These are phyloP conservation scores for Netelia fuscicornis DNA, from an alignment of 2,888 invertebrate genomes.

Conservation along the genomic window DNA sequence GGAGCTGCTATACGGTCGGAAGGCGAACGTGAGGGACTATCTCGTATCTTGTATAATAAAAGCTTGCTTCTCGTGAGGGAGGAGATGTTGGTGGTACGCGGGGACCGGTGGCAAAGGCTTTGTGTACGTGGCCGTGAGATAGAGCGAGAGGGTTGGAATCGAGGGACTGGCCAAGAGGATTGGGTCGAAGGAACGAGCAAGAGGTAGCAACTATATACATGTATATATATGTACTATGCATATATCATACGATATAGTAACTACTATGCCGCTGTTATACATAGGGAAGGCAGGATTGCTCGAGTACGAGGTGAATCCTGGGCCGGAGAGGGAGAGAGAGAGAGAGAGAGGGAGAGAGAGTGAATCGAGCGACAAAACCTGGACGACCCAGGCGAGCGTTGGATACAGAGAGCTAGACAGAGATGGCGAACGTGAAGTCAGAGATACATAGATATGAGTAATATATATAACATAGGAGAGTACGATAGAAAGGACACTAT, in stretches of 20 bases:
- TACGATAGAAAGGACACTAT: constrained; percentile 32
- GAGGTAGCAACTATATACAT: not conserved
- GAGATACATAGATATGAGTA: not conserved
- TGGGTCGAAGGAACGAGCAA: constrained; percentile 71
- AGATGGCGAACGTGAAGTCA: constrained; percentile 49
- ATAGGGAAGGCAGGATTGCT: constrained; percentile 49
- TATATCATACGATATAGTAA: constrained; percentile 23
- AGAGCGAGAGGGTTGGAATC: constrained; percentile 41
- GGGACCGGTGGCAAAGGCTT: constrained; percentile 69
- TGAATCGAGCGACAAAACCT: constrained; percentile 44
- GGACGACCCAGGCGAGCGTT: constrained; percentile 42
- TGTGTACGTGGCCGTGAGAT: constrained; percentile 75
- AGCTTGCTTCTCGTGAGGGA: constrained; percentile 67
- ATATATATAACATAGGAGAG: constrained; percentile 16
- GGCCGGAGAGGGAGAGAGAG: constrained; percentile 31
- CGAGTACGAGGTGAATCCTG: constrained; percentile 53
- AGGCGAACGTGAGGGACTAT: constrained; percentile 70
- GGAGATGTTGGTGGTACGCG: constrained; percentile 28
- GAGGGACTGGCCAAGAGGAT: constrained; percentile 71
- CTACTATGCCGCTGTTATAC: constrained; percentile 45
- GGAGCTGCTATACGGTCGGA: constrained; percentile 36
- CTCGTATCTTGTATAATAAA: constrained; percentile 79
- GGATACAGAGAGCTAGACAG: constrained; percentile 57
- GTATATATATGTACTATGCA: constrained; percentile 2
- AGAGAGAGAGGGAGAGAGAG: constrained; percentile 47